Conservation (phyloP, 2,113 vertebrate genomes). For the Rhipidura dahli region DNA sequence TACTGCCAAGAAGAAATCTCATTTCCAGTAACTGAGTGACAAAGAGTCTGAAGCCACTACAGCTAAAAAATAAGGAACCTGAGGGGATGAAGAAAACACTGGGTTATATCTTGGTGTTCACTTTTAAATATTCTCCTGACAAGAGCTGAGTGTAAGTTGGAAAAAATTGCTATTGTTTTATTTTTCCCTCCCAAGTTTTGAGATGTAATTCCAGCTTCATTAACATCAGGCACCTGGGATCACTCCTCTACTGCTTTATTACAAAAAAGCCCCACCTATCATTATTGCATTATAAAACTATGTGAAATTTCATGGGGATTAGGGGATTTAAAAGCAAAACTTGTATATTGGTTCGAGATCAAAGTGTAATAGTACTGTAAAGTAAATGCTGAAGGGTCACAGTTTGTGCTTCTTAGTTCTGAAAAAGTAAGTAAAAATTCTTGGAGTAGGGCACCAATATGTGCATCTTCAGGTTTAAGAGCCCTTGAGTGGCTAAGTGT, state of each 20-base stretch:
- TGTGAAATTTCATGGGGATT: neutral
- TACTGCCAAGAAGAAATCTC: neutral
- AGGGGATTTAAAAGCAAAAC: neutral
- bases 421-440: neutral
- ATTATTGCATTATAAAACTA: neutral
- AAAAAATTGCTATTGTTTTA: neutral
- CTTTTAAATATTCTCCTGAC: neutral
- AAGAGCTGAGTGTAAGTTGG: neutral
- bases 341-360: fast-evolving
- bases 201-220: neutral
- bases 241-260: neutral
- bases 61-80: neutral
- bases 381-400: neutral
- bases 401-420: neutral
- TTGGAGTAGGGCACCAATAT: neutral
- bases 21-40: neutral
- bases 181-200: neutral
- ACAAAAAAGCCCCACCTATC: neutral
- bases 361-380: neutral
- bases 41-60: neutral
- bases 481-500: neutral
- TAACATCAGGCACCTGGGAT: neutral
- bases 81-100: neutral
- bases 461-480: neutral
- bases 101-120: neutral